Base-by-base conservation (phyloP, 2,888 invertebrate species). In the Mesoligia furuncula region DNA sequence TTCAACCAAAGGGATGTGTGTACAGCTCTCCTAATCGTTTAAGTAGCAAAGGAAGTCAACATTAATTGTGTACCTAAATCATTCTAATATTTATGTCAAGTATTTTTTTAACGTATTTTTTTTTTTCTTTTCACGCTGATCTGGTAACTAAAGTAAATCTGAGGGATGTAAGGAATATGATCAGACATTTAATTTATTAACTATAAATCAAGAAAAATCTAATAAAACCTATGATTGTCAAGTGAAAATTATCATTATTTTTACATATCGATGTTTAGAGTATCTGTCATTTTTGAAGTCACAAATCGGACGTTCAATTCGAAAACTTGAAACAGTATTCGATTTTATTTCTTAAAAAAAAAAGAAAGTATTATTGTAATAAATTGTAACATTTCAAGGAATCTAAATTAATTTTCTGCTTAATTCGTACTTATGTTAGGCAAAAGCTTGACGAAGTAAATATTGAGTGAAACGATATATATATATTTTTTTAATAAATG, bases 91-190 rank as follows among this genome's bases (percentile, higher is more conserved):
- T 64, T 51, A 31, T 71, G 17, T 54, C 27, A 54, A 74, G 45
- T 74, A 66, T 39, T 67, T 67, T 67, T 64, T 78, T 62, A 68
- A 73, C 59, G 45, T 17, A 31, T 27, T 9, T 27, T 77, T 79
- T 77, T 79, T 84, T 66, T 84, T 73, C 54, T 84, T 74, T 82
- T 80, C 70, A 84, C 59, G 81, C 70, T 81, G 59, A 36, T 82
- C 75, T 81, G 70, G 70, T 48, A 74, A 54, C 75, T 71, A 67
- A 62, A 81, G 81, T 84, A 57, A 69, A 61, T 79, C 15, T 73
- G 66, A 57, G 57, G 65, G 20, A 75, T 77, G 57, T 79, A 62
- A 77, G 83, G 39, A 65, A 59, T 76, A 27, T 36, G 48, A 76
- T 65, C n/a, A 27, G 4, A 45, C 1, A 48, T 39, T 73, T 79